Base-by-base conservation (phyloP, 2,888 invertebrate species). In the Eupithecia vulgata region DNA sequence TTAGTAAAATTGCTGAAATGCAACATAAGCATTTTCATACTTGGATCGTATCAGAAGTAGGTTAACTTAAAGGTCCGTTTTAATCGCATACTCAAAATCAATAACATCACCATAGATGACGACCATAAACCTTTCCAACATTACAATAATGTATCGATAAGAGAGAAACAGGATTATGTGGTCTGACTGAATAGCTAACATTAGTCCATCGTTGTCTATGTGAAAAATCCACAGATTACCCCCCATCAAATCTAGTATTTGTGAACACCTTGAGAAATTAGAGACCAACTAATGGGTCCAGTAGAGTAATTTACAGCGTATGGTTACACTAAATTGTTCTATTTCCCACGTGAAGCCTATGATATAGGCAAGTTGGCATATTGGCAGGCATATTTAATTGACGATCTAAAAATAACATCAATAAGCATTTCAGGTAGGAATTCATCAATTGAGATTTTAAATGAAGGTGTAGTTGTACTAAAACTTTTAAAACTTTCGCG, bases 1-100 rank as follows among this genome's bases (percentile, higher is more conserved):
- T 57, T 57, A 25, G 57, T 57, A 57, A 57, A 57, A 57, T 57
- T 57, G 57, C 57, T 25, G 57, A 57, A 52, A 57, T 57, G 13
- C 57, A 45, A 45, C 25, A 48, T 48, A 7, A 57, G 57, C 25
- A 57, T 57, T 21, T 57, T 57, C 57, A 13, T 57, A 57, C 57
- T 57, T 25, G 5, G 57, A 5, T 52, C 8, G 52, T 12, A 57
- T 57, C 5, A 57, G 25, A 57, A 57, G 25, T 25, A 57, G 13
- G 21, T 57, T 25, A 57, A 57, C 12, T 4, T 12, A 3, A 12
- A 1, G 57, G 1, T 10, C 12, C 12, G 57, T 57, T 57, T 57
- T 57, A 13, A 57, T 57, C 52, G 25, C n/a, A n/a, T n/a, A n/a
- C n/a, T n/a, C n/a, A n/a, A n/a, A n/a, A n/a, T n/a, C n/a, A n/a